phyloP scores from a whole-genome alignment of 2,888 invertebrate species.

The Chironomus riparius region DNA sequence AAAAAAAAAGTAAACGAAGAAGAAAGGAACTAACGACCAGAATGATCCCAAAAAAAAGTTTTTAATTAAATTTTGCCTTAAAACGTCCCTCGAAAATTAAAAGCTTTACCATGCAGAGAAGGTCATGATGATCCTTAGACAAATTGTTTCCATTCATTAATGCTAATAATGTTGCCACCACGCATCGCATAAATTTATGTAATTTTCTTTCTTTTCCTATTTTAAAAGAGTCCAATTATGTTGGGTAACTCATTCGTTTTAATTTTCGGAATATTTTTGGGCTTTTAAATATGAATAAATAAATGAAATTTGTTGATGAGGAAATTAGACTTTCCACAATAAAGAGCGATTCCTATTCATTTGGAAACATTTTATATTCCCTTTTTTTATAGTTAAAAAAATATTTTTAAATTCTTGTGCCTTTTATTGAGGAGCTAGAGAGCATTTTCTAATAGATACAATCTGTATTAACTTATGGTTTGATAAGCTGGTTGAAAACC shows the following conservation, averaged over 20 bases:
- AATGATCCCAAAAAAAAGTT: constrained; percentile 19
- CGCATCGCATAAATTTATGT: too few relatives aligned
- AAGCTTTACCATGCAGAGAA: neutral
- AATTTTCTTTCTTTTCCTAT: too few relatives aligned
- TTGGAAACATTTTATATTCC: neutral
- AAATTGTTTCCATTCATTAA: neutral
- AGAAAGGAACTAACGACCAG: constrained; percentile 8
- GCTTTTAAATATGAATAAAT: too few relatives aligned
- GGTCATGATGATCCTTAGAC: neutral
- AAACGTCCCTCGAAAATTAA: constrained; percentile 15
- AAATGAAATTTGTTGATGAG: too few relatives aligned
- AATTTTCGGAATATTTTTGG: neutral
- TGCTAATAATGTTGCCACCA: neutral
- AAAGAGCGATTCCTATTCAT: neutral
- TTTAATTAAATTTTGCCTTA: constrained; percentile 14
- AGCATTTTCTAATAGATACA: too few relatives aligned
- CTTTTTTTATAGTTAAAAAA: neutral
- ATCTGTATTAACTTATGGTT: too few relatives aligned
- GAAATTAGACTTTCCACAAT: neutral
- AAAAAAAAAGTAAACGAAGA: neutral
- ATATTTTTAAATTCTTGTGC: neutral
- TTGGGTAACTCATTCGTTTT: too few relatives aligned
- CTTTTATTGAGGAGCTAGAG: too few relatives aligned
- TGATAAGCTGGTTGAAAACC: too few relatives aligned
- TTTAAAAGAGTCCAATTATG: too few relatives aligned